Evolutionary conservation across 2,888 invertebrate genomes (phyloP).

Genomic region (Phorcus lineatus): DNA sequence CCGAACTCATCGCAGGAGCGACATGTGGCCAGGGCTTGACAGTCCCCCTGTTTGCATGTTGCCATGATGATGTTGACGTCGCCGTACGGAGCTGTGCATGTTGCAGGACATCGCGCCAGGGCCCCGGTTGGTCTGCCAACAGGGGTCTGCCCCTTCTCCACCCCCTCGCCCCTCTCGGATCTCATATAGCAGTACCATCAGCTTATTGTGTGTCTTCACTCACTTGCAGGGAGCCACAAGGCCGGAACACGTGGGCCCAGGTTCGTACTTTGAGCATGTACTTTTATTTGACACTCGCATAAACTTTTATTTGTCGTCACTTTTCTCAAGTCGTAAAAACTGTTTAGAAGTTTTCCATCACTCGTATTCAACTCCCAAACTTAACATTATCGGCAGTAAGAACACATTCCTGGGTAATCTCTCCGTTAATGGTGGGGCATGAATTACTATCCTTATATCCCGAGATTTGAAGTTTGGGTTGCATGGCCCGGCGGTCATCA

Average conservation of each 20-base stretch:
- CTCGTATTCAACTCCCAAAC: too few relatives aligned
- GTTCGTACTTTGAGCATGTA: neutral
- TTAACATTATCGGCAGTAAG: too few relatives aligned
- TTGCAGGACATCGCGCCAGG: neutral
- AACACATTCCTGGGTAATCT: too few relatives aligned
- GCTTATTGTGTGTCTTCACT: neutral
- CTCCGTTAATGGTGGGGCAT: too few relatives aligned
- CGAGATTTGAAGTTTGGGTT: too few relatives aligned
- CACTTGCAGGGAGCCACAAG: neutral
- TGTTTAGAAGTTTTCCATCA: too few relatives aligned
- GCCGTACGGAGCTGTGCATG: neutral
- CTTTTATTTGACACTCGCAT: too few relatives aligned
- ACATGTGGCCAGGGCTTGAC: neutral
- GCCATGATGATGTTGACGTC: neutral
- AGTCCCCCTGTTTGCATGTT: neutral
- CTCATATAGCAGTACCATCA: neutral
- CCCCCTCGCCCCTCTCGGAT: neutral
- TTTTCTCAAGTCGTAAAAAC: too few relatives aligned
- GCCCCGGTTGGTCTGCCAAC: neutral
- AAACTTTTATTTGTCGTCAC: too few relatives aligned
- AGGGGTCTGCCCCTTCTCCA: neutral
- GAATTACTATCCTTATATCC: too few relatives aligned
- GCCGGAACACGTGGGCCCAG: neutral
- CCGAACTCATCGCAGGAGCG: neutral
- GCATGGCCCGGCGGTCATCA: too few relatives aligned